Evolutionary conservation across 2,113 vertebrate genomes (phyloP).

Genomic region (Pyxicephalus adspersus): DNA sequence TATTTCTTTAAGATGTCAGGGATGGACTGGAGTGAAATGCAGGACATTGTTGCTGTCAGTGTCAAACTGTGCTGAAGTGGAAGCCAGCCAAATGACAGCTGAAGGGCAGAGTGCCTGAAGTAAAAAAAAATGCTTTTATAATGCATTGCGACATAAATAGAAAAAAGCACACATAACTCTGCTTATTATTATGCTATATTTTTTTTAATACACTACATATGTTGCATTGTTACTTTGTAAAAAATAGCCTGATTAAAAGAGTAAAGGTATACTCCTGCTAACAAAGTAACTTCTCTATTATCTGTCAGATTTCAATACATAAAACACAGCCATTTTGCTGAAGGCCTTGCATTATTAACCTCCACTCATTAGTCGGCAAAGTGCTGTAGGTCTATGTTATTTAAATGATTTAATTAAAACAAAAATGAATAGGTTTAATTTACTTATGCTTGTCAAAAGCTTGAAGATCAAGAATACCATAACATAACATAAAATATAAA

Average conservation of each 20-base stretch:
- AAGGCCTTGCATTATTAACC: constrained; percentile 27
- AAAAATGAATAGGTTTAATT: background rate
- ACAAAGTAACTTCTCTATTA: constrained; percentile 3
- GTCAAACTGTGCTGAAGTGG: constrained; percentile 52
- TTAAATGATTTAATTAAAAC: background rate
- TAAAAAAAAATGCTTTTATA: constrained; percentile 36
- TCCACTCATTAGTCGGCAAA: constrained; percentile 1
- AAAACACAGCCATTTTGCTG: background rate
- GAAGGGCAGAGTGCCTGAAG: background rate
- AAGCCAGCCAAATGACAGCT: constrained; percentile 51
- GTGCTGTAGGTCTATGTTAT: background rate
- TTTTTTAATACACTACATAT: too few relatives aligned
- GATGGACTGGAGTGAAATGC: constrained; percentile 50
- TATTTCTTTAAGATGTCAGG: constrained; percentile 56
- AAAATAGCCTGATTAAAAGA: constrained; percentile 5
- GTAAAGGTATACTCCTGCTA: constrained; percentile 5
- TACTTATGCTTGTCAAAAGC: background rate
- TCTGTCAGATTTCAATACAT: background rate
- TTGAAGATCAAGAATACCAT: background rate
- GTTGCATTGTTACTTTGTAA: constrained; percentile 11
- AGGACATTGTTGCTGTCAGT: constrained; percentile 57
- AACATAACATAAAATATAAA: background rate
- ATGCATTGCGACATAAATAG: constrained; percentile 22
- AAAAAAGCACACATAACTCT: background rate
- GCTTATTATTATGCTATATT: too few relatives aligned